Percentiles rank a stretch among this genome's conserved stretches.
These are phyloP conservation scores for Trididemnum clinides DNA, from an alignment of 23 tunicate genomes.

Conservation along the genomic window DNA sequence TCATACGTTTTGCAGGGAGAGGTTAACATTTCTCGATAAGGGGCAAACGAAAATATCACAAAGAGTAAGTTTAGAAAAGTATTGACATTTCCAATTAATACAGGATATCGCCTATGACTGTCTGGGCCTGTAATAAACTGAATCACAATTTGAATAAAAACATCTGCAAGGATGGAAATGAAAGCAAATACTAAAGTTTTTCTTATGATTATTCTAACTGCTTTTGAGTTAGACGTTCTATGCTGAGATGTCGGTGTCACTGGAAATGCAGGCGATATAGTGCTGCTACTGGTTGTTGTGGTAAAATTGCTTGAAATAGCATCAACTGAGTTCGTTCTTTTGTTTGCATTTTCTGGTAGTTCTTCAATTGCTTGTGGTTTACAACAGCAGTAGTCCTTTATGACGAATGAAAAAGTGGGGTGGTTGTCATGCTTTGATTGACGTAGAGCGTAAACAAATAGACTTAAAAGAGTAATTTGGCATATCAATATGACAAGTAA, in stretches of 20 bases:
- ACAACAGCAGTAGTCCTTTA: too few relatives aligned
- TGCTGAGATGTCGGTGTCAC: not conserved
- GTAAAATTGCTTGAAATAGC: too few relatives aligned
- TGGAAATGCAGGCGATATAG: too few relatives aligned
- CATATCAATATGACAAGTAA: too few relatives aligned
- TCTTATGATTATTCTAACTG: not conserved
- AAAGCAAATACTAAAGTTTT: not conserved
- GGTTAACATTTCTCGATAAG: not conserved
- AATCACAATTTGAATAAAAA: not conserved
- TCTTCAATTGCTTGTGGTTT: too few relatives aligned
- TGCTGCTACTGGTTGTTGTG: too few relatives aligned
- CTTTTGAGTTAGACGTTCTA: not conserved
- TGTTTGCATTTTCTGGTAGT: too few relatives aligned
- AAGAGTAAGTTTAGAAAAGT: conserved; percentile 4
- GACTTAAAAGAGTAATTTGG: too few relatives aligned
- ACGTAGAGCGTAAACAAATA: too few relatives aligned
- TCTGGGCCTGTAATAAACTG: not conserved
- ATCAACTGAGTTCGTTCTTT: too few relatives aligned
- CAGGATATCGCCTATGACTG: not conserved
- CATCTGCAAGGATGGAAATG: not conserved
- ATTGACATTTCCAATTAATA: not conserved
- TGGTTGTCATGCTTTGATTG: too few relatives aligned
- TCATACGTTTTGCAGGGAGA: not conserved
- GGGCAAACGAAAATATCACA: not conserved
- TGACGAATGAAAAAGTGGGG: too few relatives aligned